phyloP scores from a whole-genome alignment of 2,888 invertebrate genomes.

The Dolomedes plantarius region DNA sequence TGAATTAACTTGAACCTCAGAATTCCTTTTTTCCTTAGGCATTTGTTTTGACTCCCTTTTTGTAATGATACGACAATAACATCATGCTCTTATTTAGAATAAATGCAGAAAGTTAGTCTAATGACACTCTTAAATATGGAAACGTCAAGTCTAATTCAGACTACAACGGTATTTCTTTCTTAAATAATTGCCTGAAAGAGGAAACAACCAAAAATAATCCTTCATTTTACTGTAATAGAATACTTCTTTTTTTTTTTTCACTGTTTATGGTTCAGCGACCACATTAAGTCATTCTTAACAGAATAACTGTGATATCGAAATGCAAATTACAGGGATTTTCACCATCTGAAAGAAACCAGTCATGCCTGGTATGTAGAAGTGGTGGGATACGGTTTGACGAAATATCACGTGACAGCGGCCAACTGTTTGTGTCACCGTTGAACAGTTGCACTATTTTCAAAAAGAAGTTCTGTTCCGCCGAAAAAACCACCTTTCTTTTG shows the following conservation, averaged over 20 bases:
- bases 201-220: constrained; percentile 4
- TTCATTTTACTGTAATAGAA: background rate
- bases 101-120: no score
- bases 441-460: background rate
- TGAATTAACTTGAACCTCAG: no score
- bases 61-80: no score
- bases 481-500: background rate
- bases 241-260: constrained; percentile 24
- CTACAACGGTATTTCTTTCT: background rate
- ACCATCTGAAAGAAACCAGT: constrained; percentile 1
- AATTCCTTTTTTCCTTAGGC: no score
- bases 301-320: constrained; percentile 23
- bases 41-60: no score
- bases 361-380: background rate
- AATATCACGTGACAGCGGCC: background rate
- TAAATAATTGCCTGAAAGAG: background rate
- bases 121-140: no score
- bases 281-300: constrained; percentile 26
- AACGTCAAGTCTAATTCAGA: no score
- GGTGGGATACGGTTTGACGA: background rate
- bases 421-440: background rate
- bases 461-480: background rate
- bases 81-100: no score
- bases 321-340: constrained; percentile 18
- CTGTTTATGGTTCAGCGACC: constrained; percentile 31